Evolutionary conservation across 2,888 invertebrate genomes (phyloP), one percentile per base, ranked within the genome.

Genomic region (Agonopterix subpropinquella): DNA sequence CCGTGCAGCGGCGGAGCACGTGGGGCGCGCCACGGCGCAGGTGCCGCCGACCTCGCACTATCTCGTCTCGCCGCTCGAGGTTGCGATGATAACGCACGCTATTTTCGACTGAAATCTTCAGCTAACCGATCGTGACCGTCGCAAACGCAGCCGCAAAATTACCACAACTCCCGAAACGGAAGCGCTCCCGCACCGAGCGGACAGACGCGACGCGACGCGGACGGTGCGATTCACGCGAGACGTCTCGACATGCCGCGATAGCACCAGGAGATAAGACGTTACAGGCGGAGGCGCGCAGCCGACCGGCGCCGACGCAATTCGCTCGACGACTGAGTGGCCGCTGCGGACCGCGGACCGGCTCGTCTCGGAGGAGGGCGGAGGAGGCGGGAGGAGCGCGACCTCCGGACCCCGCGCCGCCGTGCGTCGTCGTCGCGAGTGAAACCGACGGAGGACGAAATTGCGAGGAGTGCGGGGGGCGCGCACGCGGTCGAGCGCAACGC

Each of bases 41-140:
- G 86, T 85, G 85, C 80, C 83, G 81, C 69, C 82, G 84, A 83
- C 84, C 84, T 87, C 87, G 80, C 82, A 69, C 80, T 83, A 82
- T 81, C 84, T 82, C 77, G 83, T 80, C 81, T 80, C 82, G 80
- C 73, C 80, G 73, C 68, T 72, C 84, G 87, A 83, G 80, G 84
- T 81, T 82, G 78, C 76, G 73, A 70, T 85, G 87, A 87, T 87
- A 87, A 87, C 85, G 79, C 73, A 80, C 78, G 78, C 81, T 86
- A 84, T 84, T 84, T 84, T 70, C 57, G 77, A 80, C 71, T 74
- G 58, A 67, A 71, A 71, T 67, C 70, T 71, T 64, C 74, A 66
- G 71, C 77, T 73, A 58, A 28, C 28, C 73, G 75, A 64, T 74
- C 74, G 73, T 73, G 78, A 78, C 80, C 77, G 73, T 74, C 80